Evolutionary conservation across 2,888 invertebrate species (phyloP).

Genomic region (Drosophila crucigera): DNA sequence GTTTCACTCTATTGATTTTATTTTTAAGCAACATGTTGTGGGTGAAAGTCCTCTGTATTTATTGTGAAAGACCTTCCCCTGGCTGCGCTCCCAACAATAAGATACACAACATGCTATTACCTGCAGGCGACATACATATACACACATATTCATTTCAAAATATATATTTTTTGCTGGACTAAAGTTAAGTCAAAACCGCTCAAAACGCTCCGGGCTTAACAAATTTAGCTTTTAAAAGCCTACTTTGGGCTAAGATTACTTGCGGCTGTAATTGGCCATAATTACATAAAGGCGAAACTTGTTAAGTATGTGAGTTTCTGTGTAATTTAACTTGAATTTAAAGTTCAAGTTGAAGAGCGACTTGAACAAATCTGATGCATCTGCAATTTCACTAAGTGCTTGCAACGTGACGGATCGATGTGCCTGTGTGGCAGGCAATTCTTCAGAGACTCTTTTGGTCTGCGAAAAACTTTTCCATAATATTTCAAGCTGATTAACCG

Average conservation of each 20-base stretch:
- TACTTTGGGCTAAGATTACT: constrained; percentile 6
- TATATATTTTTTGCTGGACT: no score
- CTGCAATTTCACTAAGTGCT: constrained; percentile 28
- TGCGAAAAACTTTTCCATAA: neutral
- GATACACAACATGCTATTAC: constrained; percentile 33
- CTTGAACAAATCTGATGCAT: constrained; percentile 13
- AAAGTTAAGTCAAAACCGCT: neutral
- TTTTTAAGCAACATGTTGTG: neutral
- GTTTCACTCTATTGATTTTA: neutral
- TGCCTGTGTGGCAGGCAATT: neutral
- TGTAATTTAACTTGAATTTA: constrained; percentile 5
- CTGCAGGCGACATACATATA: constrained; percentile 13
- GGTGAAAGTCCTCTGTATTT: neutral
- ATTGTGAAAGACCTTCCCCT: neutral
- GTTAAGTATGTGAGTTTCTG: neutral
- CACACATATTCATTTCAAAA: no score
- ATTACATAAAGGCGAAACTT: neutral
- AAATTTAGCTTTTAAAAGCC: constrained; percentile 17
- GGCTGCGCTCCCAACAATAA: constrained; percentile 6
- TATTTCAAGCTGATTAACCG: neutral
- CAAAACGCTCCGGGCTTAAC: neutral
- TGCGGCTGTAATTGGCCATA: neutral
- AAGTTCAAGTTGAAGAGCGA: neutral
- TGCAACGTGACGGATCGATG: constrained; percentile 29
- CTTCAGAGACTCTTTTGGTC: neutral